A percentile compares a stretch with the other conserved stretches of the same genome.
phyloP scores from a whole-genome alignment of 2,113 vertebrate genomes.

The Suncus etruscus region DNA sequence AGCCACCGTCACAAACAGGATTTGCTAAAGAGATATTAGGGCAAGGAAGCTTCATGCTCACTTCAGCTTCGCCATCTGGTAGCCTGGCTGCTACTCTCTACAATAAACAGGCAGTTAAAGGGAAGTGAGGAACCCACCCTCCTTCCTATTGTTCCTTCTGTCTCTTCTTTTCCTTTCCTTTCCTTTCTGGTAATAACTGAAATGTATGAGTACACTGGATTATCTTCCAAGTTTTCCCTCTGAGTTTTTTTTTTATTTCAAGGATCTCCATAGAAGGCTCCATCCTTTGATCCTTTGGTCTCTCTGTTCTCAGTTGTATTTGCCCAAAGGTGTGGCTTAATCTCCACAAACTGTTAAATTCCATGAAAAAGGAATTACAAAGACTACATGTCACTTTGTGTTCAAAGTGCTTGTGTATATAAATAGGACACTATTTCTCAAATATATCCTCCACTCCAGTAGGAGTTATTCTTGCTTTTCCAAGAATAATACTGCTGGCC shows the following conservation, averaged over 20 bases:
- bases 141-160: conserved; percentile 70
- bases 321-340: conserved; percentile 60
- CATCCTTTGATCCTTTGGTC: conserved; percentile 45
- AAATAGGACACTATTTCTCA: neutral
- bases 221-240: conserved; percentile 63
- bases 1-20: conserved; percentile 75
- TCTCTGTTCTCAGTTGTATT: neutral
- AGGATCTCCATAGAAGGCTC: conserved; percentile 32
- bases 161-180: conserved; percentile 67
- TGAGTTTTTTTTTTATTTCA: conserved; percentile 63
- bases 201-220: conserved; percentile 67
- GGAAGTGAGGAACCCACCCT: conserved; percentile 55
- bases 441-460: neutral
- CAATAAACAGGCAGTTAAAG: conserved; percentile 69
- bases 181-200: conserved; percentile 75
- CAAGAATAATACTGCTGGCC: neutral
- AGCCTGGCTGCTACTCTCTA: conserved; percentile 60
- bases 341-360: neutral
- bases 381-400: neutral
- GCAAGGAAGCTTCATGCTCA: conserved; percentile 59
- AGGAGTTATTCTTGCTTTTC: neutral
- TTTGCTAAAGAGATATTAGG: conserved; percentile 70
- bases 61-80: conserved; percentile 75
- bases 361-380: neutral
- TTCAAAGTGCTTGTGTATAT: neutral